Base-by-base conservation (phyloP, 2,888 invertebrate species). In the Drosophila planitibia region DNA sequence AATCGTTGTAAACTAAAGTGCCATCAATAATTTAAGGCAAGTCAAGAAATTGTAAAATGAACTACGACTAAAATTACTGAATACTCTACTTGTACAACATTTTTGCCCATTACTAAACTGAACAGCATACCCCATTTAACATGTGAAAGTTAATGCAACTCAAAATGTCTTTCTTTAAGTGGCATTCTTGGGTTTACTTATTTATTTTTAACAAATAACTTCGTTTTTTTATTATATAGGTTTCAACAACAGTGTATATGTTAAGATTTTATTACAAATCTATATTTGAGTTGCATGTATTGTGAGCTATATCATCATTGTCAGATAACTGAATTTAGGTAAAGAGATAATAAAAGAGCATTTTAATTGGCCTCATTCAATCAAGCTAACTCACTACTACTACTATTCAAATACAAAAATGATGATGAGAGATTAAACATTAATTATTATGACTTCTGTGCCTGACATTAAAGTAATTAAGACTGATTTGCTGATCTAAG, bases 11-110 rank as follows among this genome's bases (percentile, higher is more conserved):
- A 66, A 28, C 41, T 51, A 51, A 65, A 32, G 25, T 25, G 4
- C n/a, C 61, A 57, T 70, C 69, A 70, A 70, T 70, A 61, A 61
- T 61, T 61, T 25, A 54, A 35, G 32, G 14, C 9, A 19, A n/a
- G 19, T 14, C 6, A 22, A n/a, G 25, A 22, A 39, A 30, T 19
- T 47, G 33, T 14, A 2, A 35, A 47, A 9, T 44, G 19, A 55
- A 37, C 52, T n/a, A 51, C 19, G 7, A 12, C 1, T 10, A 19
- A 25, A 33, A 19, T 10, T 19, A 37, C 16, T 19, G 19, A 37
- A 37, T 19, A n/a, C 14, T n/a, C 28, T 14, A 28, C 37, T 57
- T 28, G 28, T 19, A 28, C 19, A 47, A 47, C 25, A 47, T 16
- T 9, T 16, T 47, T 9, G 47, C 25, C 25, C 22, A 47, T 25